Conservation (phyloP, 2,888 invertebrate genomes). For the Serripes groenlandicus region DNA sequence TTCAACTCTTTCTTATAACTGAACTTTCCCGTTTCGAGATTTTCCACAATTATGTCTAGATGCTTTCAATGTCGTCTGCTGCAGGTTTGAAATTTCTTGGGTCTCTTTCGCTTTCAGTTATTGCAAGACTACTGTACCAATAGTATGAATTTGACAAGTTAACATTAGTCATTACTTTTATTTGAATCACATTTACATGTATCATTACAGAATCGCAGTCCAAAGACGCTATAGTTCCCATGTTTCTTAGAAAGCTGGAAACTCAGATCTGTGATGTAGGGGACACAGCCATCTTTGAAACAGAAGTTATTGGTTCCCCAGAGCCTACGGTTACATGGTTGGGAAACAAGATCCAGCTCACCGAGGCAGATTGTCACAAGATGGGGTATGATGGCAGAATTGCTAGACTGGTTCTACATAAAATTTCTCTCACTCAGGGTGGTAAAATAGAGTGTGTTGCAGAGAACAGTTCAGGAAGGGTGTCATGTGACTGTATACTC, state of each 20-base stretch:
- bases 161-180: too few species aligned
- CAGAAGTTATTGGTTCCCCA: constrained; percentile 80
- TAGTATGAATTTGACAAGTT: too few species aligned
- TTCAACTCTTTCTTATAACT: background rate
- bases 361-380: constrained; percentile 46
- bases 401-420: constrained; percentile 74
- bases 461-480: constrained; percentile 75
- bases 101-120: background rate
- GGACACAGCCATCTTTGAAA: constrained; percentile 75
- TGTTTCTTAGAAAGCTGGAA: constrained; percentile 75
- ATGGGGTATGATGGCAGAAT: constrained; percentile 76
- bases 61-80: too few species aligned
- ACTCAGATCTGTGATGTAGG: constrained; percentile 72
- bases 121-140: background rate
- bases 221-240: constrained; percentile 74
- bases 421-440: constrained; percentile 70
- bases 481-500: constrained; percentile 74
- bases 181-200: background rate
- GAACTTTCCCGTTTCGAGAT: too few species aligned
- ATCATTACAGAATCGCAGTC: constrained; percentile 38
- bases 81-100: too few species aligned
- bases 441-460: constrained; percentile 79
- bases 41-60: too few species aligned
- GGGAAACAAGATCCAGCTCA: constrained; percentile 66
- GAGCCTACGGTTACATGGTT: constrained; percentile 77